phyloP scores from a whole-genome alignment of 1,140 invertebrate species.

The Diuraphis noxia region DNA sequence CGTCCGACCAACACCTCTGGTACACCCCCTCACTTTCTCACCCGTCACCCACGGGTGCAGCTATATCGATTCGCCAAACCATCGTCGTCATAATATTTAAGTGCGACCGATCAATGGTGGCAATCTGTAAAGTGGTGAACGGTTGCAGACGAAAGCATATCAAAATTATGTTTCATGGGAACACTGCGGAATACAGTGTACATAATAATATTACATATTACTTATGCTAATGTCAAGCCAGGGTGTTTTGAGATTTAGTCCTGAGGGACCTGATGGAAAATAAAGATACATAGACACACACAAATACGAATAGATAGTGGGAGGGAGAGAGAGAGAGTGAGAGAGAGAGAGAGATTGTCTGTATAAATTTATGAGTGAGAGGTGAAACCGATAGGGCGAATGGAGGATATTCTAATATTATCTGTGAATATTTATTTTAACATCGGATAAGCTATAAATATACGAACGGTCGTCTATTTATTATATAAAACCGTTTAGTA shows the following conservation, averaged over 20 bases:
- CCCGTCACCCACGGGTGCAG: background rate
- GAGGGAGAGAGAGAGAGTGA: background rate
- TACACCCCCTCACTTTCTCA: background rate
- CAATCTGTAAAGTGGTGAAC: constrained; percentile 3
- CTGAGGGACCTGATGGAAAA: background rate
- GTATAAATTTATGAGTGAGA: no score
- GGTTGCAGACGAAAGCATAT: background rate
- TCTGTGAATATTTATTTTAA: background rate
- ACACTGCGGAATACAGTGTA: background rate
- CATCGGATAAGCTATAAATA: constrained; percentile 9
- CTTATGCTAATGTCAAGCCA: background rate
- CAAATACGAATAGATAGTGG: background rate
- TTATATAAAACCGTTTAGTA: background rate
- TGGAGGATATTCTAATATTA: background rate
- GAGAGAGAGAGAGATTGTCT: no score
- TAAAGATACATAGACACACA: background rate
- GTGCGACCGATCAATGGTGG: background rate
- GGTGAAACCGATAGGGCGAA: background rate
- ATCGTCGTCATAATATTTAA: constrained; percentile 2
- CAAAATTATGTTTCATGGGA: background rate
- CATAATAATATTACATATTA: background rate
- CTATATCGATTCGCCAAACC: constrained; percentile 13
- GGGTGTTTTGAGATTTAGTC: background rate
- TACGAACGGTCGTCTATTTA: background rate
- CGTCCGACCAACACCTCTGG: background rate